Evolutionary conservation across 92 coral and sea anemone genomes (phyloP), one percentile per base, ranked within the genome.

Genomic region (Desmophyllum pertusum): DNA sequence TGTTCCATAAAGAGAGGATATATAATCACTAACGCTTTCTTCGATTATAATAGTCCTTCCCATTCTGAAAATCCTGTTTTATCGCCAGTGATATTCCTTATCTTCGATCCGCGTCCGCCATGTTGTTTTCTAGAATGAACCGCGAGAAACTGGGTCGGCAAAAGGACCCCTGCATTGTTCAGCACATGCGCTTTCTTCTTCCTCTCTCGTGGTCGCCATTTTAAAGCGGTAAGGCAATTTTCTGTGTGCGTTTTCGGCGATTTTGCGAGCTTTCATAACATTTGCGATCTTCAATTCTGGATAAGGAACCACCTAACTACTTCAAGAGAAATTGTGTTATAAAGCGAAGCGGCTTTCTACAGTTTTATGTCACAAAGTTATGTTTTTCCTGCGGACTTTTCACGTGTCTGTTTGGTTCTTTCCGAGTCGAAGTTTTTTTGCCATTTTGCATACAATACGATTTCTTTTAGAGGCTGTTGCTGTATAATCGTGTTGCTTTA

Each of bases 131-230:
- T 18, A 7, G 39, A 17, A 21, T 18, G 15, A 39, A 8, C 50
- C 86, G 80, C 1, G 86, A 10, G 73, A 68, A 65, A 21, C 90
- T 86, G 90, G 88, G 78, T 29, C 78, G 45, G 46, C 7, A 17
- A 41, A 75, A 27, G 52, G 89, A 79, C 94, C 95, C 96, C 94
- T 83, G 93, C 98, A 88, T 86, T 37, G 88, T 39, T 76, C 21
- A 21, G 80, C 90, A 83, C 99, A 92, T 92, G 99, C 99, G 98
- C 90, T 73, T 15, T 78, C 5, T 10, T 80, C 69, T 79, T 48
- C 73, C 94, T 91, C 92, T 84, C 98, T 92, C 95, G 98, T 96
- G 98, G 99, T 94, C 90, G 90, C 92, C 87, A 81, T 84, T 69
- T 63, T 38, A 21, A 3, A 9, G 35, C 37, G 84, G 76, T 68